Conservation (phyloP, 1,140 invertebrate species). For the Macrobrachium nipponense region DNA sequence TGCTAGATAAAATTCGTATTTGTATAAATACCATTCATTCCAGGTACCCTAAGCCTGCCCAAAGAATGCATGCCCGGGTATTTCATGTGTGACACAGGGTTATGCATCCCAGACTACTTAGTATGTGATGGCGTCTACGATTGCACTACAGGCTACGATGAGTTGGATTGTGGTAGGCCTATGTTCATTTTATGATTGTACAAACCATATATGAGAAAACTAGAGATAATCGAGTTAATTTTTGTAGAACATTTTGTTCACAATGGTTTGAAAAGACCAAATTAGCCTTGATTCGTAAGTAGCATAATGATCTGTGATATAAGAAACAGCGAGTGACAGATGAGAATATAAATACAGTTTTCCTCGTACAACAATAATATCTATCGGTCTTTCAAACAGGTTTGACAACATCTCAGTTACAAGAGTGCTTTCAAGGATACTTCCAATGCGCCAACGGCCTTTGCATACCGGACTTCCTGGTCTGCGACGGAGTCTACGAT, state of each 20-base stretch:
- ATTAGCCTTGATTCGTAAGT: no score
- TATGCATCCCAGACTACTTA: constrained; percentile 18
- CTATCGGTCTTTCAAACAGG: background rate
- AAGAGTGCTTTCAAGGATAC: constrained; percentile 22
- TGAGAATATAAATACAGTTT: background rate
- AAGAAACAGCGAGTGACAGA: no score
- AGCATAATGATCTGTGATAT: no score
- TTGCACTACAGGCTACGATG: constrained; percentile 26
- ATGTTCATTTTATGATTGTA: background rate
- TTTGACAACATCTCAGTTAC: background rate
- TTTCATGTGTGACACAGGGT: constrained; percentile 28
- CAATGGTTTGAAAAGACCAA: no score
- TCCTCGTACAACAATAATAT: background rate
- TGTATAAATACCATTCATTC: no score
- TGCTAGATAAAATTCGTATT: no score
- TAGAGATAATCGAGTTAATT: background rate
- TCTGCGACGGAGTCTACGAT: constrained; percentile 30
- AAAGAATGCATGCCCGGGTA: background rate
- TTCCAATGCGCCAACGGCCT: constrained; percentile 33
- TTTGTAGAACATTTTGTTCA: background rate
- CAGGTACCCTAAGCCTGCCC: background rate
- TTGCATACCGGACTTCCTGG: constrained; percentile 8
- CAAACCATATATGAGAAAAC: background rate
- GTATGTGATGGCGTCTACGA: constrained; percentile 37
- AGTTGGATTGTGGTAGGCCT: background rate